Evolutionary conservation across 92 coral and sea anemone species (phyloP), one percentile per base, ranked within the genome.

Genomic region (Epizoanthus ramosus): DNA sequence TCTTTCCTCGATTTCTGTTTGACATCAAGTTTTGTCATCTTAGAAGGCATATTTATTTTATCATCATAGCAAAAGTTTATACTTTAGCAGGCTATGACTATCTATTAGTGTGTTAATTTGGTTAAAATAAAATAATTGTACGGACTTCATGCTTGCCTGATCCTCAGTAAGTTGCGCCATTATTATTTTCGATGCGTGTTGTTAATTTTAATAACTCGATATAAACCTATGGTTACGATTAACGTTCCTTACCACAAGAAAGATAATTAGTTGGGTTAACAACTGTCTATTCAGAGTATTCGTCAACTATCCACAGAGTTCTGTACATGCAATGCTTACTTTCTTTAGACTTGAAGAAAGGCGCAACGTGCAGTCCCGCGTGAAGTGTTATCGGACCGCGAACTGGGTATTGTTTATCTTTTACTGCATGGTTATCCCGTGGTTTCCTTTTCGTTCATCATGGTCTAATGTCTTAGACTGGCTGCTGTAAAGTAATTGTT

Each of bases 391-490:
- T 76, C 10, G 25, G 41, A 19, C 52, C 71, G 22, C 58, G 81
- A 19, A 22, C 43, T 13, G 13, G 18, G 35, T 9, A 58, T 75
- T 75, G 81, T 75, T 75, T 75, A 68, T 75, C 56, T 35, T 58
- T 59, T 37, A 25, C 50, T 56, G 80, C 67, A 57, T 54, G 79
- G 45, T 28, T 33, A 31, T 74, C 80, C 80, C 80, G 80, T 74
- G 80, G 80, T 74, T 31, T 52, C 63, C 43, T 37, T 24, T 75
- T 8, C 18, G 24, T 33, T n/a, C 5, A 75, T 31, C 41, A 75
- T 59, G 45, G 41, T 66, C 68, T n/a, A 52, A 75, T 52, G 15
- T 43, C 25, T 31, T 31, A 31, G 19, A 73, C 43, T 4, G 79
- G 39, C 63, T 72, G 77, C 64, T 35, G 41, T 23, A 10, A 57